phyloP scores from a whole-genome alignment of 2,797 vertebrate species.

The Margarornis squamiger region DNA sequence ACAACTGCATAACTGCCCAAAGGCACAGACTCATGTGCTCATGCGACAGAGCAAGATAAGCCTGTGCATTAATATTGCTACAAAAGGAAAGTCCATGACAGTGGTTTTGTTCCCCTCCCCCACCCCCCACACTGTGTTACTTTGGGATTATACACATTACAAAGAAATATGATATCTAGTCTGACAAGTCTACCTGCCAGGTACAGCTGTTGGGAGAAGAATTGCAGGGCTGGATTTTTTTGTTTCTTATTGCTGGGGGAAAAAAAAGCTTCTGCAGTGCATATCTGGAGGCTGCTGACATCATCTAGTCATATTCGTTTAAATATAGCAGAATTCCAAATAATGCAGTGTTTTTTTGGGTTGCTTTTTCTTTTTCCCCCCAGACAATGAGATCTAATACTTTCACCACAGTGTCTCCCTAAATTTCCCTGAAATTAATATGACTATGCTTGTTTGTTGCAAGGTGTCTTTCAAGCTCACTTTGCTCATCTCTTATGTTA shows the following conservation, averaged over 20 bases:
- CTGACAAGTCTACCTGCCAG: not conserved
- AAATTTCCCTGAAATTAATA: not conserved
- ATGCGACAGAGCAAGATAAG: not conserved
- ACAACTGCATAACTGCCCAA: not conserved
- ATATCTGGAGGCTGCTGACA: not conserved
- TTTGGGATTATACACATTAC: not conserved
- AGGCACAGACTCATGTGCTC: not conserved
- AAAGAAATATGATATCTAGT: not conserved
- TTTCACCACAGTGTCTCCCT: not conserved
- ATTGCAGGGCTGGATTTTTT: not conserved
- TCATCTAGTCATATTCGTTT: not conserved
- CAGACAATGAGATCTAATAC: not conserved
- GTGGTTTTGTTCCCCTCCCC: not conserved
- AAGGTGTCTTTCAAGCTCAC: not conserved
- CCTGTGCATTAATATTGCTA: not conserved
- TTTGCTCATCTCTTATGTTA: not conserved
- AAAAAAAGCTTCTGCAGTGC: not conserved
- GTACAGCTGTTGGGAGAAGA: not conserved
- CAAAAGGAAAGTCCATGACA: not conserved
- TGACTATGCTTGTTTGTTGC: not conserved
- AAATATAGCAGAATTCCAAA: not conserved
- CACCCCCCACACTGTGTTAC: not conserved
- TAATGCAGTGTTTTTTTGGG: not conserved
- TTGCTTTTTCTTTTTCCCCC: rapidly evolving
- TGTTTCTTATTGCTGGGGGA: not conserved